phyloP scores from a whole-genome alignment of 2,888 invertebrate genomes.

The Sinodicranocentrus sp. region DNA sequence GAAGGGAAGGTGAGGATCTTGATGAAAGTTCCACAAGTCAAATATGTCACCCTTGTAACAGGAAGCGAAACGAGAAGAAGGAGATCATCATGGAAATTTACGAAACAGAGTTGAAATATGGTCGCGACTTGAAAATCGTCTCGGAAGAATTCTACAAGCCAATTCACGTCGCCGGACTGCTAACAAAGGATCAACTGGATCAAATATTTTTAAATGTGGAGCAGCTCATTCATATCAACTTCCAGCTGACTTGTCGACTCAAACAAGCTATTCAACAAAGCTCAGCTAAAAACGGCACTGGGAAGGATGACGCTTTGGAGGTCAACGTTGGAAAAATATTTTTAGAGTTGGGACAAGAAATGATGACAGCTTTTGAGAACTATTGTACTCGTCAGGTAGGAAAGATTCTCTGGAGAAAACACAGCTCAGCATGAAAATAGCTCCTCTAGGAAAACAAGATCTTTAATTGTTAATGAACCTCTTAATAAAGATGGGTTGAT shows the following conservation, averaged over 20 bases:
- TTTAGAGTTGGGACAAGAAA: constrained; percentile 89
- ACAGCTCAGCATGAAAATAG: too few species aligned
- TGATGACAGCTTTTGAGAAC: constrained; percentile 96
- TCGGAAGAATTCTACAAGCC: constrained; percentile 95
- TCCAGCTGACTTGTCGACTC: constrained; percentile 84
- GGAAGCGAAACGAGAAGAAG: constrained; percentile 92
- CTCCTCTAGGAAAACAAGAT: too few species aligned
- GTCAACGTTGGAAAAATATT: constrained; percentile 95
- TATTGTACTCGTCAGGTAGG: constrained; percentile 95
- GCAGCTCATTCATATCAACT: constrained; percentile 91
- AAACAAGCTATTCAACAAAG: constrained; percentile 92
- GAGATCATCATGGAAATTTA: constrained; percentile 97
- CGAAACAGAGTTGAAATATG: constrained; percentile 97
- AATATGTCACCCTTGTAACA: constrained; percentile 89
- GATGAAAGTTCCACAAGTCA: neutral
- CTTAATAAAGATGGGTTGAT: too few species aligned
- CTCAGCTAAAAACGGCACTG: constrained; percentile 56
- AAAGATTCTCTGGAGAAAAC: too few species aligned
- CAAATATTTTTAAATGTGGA: constrained; percentile 96
- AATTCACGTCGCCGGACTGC: constrained; percentile 93
- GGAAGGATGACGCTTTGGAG: constrained; percentile 78
- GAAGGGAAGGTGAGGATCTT: constrained; percentile 46
- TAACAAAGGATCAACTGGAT: constrained; percentile 93
- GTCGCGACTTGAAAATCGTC: constrained; percentile 93
- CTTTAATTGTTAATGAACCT: too few species aligned